Percentiles rank a stretch among this genome's conserved stretches.
phyloP scores from a whole-genome alignment of 2,888 invertebrate genomes.

The Drosophila anomalata region DNA sequence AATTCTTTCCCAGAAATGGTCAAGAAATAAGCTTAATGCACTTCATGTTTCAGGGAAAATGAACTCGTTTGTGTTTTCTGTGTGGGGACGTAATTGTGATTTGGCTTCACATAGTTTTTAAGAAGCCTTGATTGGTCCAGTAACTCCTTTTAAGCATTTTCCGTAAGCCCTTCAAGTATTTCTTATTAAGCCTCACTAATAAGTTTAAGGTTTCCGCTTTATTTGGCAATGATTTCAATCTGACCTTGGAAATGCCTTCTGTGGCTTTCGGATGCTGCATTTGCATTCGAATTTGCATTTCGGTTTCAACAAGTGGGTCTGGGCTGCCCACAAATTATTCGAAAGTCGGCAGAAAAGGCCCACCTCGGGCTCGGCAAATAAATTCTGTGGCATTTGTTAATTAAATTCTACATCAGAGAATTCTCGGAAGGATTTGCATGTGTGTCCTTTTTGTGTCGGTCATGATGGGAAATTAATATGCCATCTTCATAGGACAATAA shows the following conservation, averaged over 20 bases:
- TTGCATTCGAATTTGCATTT: background rate
- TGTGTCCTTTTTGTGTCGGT: constrained; percentile 48
- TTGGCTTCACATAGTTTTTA: no score
- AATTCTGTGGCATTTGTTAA: constrained; percentile 51
- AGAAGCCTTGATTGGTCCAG: no score
- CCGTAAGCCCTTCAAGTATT: background rate
- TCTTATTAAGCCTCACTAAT: background rate
- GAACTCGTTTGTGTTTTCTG: background rate
- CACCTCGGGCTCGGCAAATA: constrained; percentile 30
- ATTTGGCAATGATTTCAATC: background rate
- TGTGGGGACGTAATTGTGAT: background rate
- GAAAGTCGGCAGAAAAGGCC: constrained; percentile 8
- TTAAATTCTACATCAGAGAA: constrained; percentile 57
- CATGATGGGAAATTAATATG: constrained; percentile 67
- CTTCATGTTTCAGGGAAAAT: background rate
- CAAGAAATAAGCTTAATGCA: background rate
- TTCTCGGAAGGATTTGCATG: constrained; percentile 26
- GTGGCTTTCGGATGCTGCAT: background rate
- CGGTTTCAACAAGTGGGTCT: constrained; percentile 23
- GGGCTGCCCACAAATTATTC: constrained; percentile 18
- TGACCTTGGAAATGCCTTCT: background rate
- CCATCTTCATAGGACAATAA: constrained; percentile 64
- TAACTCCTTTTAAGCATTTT: background rate
- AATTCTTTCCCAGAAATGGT: background rate
- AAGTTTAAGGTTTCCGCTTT: background rate